Conservation (phyloP, 2,888 invertebrate species). For the Synergus umbraculus region DNA sequence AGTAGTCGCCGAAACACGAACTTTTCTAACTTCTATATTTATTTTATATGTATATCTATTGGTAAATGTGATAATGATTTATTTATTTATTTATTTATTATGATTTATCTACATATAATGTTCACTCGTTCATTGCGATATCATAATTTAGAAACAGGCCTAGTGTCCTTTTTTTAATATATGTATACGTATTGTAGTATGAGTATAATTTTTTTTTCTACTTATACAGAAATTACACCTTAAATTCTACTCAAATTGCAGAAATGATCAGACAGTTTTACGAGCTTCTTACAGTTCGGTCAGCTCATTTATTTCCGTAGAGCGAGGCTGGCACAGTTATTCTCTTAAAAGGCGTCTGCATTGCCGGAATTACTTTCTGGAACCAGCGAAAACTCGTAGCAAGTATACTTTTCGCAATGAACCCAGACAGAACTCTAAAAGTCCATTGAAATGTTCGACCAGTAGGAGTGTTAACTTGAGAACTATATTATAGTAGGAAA, state of each 20-base stretch:
- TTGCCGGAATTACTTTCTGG: conserved; percentile 29
- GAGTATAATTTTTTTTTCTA: no score
- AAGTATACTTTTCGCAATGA: conserved; percentile 28
- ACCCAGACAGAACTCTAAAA: conserved; percentile 25
- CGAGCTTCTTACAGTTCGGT: conserved; percentile 12
- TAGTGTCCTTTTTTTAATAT: no score
- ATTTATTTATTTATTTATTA: no score
- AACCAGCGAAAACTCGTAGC: conserved; percentile 29
- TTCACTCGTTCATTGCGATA: no score
- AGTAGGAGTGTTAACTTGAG: conserved; percentile 1
- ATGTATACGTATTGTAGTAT: no score
- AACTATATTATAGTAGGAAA: neutral
- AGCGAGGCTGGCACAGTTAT: conserved; percentile 9
- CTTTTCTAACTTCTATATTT: no score
- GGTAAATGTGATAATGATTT: no score
- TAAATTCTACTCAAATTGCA: neutral
- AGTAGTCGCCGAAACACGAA: no score
- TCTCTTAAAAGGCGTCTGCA: conserved; percentile 19
- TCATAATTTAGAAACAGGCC: no score
- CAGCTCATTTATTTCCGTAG: neutral
- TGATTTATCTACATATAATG: no score
- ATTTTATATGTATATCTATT: no score
- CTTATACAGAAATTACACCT: no score
- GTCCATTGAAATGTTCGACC: conserved; percentile 2
- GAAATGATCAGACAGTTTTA: neutral